Evolutionary conservation across 2,113 vertebrate genomes (phyloP), one percentile per base, ranked within the genome.

Genomic region (Tachycineta bicolor): DNA sequence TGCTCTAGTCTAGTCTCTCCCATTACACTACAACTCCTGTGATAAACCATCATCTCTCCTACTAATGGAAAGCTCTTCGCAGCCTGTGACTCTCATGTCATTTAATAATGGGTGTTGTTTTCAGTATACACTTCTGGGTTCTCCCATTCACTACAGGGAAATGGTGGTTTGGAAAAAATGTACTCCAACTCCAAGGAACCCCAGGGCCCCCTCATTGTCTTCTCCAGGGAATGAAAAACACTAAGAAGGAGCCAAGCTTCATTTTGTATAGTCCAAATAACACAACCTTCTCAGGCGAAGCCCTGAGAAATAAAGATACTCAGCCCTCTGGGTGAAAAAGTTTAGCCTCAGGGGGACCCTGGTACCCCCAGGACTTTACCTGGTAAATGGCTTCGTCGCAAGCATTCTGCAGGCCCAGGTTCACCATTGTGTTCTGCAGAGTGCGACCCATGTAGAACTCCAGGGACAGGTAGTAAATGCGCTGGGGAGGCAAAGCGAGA

Each of bases 381-480:
- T 99, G 99, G 79, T 99, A 99, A 89, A 99, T 98, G 67, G 99
- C 98, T 96, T 99, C 99, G 0, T 99, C 99, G 0, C 98, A 99
- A 12, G 98, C 97, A 3, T 98, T 99, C 96, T 99, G 98, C 67
- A 99, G 97, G 50, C 99, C 99, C 93, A 99, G 97, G 96, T 99
- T 99, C 83, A 99, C 98, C 99, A 99, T 99, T 9, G 99, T 99
- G 96, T 99, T 99, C 97, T 99, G 99, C 91, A 99, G 97, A 2
- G 99, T 99, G 55, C 99, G 98, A 34, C 99, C 99, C 99, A 99
- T 99, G 97, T 99, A 99, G 97, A 99, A 99, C 94, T 99, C 99
- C 98, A 99, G 93, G 85, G 98, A 99, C 37, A 99, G 96, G 91
- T 99, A 99, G 93, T 99, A 98, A 84, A 99, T 98, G 65, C 96